Conservation (phyloP, 2,113 vertebrate species). For the Tragelaphus imberbis region DNA sequence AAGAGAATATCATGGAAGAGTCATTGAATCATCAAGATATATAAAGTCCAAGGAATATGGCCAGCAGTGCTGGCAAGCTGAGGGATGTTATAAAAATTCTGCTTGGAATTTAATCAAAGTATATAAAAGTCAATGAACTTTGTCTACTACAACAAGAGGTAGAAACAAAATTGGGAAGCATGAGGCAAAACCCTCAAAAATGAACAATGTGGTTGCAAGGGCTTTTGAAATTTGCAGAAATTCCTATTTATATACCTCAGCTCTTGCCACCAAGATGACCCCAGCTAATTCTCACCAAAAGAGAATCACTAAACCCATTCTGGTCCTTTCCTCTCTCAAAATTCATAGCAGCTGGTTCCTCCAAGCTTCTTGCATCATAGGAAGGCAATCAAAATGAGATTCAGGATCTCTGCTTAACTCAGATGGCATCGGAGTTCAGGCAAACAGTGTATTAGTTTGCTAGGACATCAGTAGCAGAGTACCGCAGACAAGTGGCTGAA, state of each 20-base stretch:
- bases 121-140: conserved; percentile 8
- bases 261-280: background rate
- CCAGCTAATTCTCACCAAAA: background rate
- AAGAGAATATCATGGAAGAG: background rate
- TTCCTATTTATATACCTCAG: background rate
- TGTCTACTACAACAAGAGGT: background rate
- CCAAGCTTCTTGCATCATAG: background rate
- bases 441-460: background rate
- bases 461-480: background rate
- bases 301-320: background rate
- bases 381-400: background rate
- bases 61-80: background rate
- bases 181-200: background rate
- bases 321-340: background rate
- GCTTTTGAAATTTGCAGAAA: background rate
- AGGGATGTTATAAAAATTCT: background rate
- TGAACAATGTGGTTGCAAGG: background rate
- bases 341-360: background rate
- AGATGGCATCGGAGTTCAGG: background rate
- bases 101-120: conserved; percentile 11
- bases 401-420: background rate
- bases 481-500: background rate
- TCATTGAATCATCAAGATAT: background rate
- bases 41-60: background rate
- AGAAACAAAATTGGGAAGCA: background rate